Conservation (phyloP, 2,113 vertebrate species). For the Mus spicilegus region DNA sequence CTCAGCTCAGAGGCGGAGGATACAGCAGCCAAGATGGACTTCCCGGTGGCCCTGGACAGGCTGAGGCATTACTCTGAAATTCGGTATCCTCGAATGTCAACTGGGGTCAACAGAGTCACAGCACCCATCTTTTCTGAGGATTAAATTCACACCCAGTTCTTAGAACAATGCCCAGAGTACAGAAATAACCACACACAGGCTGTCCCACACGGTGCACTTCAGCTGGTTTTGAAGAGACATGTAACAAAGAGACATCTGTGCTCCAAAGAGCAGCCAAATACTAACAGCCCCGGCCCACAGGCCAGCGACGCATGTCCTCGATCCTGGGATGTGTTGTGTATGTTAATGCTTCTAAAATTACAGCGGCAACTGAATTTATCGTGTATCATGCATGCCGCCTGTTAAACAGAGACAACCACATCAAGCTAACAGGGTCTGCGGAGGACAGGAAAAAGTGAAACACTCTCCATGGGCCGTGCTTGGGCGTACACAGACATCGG, state of each 20-base stretch:
- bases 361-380: neutral
- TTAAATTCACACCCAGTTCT: neutral
- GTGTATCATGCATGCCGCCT: neutral
- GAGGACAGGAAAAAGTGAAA: neutral
- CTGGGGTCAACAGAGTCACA: neutral
- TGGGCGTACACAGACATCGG: neutral
- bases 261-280: neutral
- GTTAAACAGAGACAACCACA: neutral
- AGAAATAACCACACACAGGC: neutral
- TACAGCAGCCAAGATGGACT: rapidly evolving
- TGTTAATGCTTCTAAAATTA: neutral
- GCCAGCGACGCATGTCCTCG: neutral
- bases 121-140: neutral
- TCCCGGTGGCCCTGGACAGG: neutral
- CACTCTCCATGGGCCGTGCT: no score
- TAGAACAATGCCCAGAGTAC: neutral
- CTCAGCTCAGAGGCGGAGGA: neutral
- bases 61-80: neutral
- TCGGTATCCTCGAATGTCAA: neutral
- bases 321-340: neutral
- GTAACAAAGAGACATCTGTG: slow-evolving; percentile 6
- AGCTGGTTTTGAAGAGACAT: neutral
- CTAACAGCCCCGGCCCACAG: neutral
- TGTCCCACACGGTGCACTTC: neutral
- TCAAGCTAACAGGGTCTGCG: neutral